These are phyloP conservation scores for Neopelma chrysocephalum DNA, from an alignment of 2,797 vertebrate species.

Conservation along the genomic window DNA sequence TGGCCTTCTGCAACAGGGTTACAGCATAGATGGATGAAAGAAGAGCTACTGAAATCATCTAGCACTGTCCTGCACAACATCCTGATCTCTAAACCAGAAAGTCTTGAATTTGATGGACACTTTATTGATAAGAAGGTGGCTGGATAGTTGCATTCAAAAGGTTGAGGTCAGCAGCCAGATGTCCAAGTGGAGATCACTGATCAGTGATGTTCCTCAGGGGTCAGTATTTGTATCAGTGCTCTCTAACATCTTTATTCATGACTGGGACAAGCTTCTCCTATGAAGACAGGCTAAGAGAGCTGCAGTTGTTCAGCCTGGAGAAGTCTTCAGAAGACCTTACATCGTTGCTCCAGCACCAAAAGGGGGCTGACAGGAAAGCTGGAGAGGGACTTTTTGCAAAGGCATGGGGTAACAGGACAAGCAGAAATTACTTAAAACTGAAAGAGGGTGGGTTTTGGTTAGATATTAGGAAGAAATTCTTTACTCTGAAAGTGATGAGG, in stretches of 20 bases:
- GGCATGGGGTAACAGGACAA: background rate
- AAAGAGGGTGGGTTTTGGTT: background rate
- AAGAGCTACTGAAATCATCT: background rate
- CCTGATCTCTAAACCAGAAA: background rate
- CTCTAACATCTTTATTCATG: background rate
- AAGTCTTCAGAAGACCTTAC: background rate
- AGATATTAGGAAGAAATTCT: background rate
- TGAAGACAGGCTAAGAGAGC: background rate
- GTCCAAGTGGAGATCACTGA: no score
- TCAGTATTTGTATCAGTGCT: no score
- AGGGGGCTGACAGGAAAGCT: background rate
- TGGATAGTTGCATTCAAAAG: accelerated
- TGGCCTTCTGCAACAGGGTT: background rate
- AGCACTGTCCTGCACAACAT: accelerated
- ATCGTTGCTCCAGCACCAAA: background rate
- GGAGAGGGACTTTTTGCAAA: background rate
- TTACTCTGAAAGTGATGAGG: background rate
- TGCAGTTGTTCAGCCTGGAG: background rate
- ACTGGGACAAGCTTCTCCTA: background rate
- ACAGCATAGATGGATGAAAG: background rate
- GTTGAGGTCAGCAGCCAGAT: accelerated
- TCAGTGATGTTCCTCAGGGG: background rate
- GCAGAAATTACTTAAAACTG: background rate
- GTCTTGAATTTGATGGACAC: background rate
- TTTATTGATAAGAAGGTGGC: background rate